Base-by-base conservation (phyloP, 2,888 invertebrate genomes). In the Matsumyia berberina region DNA sequence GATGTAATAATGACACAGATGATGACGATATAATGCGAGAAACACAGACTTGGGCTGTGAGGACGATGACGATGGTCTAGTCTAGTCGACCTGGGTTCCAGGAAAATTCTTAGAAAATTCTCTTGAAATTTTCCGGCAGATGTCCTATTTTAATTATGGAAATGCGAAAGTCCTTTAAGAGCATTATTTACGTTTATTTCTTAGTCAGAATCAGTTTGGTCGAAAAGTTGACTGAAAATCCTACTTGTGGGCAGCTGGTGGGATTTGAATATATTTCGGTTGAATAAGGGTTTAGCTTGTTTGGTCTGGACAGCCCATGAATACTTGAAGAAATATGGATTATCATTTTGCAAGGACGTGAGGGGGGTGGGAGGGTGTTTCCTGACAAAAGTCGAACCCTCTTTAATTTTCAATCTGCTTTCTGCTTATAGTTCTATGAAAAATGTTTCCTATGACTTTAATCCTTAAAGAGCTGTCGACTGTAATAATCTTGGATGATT, bases 1-100 rank as follows among this genome's bases (percentile, higher is more conserved):
- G n/a, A 53, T 31, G 31, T 53, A 31, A 31, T 53, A 53, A 53
- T 51, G 51, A 29, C 29, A 51, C 29, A 51, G 12, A 53, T 29
- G 53, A 31, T 53, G 53, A 53, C 49, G 19, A 51, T 29, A 51
- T 51, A 51, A 15, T 15, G 53, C 15, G 53, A 51, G n/a, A n/a
- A 29, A 7, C 29, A 11, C n/a, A 29, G 12, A 51, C 15, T n/a
- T 49, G 17, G 17, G 44, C 4, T 8, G 19, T 17, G 19, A 24
- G 29, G 17, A 9, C 24, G 46, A n/a, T n/a, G n/a, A 24, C 9
- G 51, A 17, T 51, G 51, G 51, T 46, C 44, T 46, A 46, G 46
- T 24, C 24, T 5, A 7, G 17, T 24, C 24, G 5, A 11, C 9
- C 17, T 17, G 17, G 6, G 1, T 24, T 24, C 24, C 42, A 17